Evolutionary conservation across 2,113 vertebrate species (phyloP).

Genomic region (Rhabdornis inornatus): DNA sequence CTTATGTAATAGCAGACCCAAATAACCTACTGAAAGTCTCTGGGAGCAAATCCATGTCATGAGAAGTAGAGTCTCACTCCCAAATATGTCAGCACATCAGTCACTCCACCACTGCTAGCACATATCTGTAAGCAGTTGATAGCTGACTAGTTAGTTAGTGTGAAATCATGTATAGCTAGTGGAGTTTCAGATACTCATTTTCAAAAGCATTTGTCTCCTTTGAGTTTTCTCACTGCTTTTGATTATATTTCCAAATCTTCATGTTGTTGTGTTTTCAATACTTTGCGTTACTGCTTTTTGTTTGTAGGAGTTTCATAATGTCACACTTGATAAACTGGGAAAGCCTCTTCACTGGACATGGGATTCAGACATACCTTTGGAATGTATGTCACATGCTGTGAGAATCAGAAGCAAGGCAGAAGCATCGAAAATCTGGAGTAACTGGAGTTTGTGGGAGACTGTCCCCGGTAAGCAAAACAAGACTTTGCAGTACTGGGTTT

Average conservation of each 20-base stretch:
- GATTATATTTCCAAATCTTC: background rate
- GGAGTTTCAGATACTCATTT: background rate
- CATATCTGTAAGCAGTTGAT: background rate
- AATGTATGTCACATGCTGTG: constrained; percentile 67
- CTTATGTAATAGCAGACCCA: background rate
- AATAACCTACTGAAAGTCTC: background rate
- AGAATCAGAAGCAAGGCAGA: constrained; percentile 59
- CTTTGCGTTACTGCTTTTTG: background rate
- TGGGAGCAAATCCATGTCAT: background rate
- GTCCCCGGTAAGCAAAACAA: constrained; percentile 52
- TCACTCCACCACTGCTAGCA: background rate
- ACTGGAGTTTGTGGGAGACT: constrained; percentile 64
- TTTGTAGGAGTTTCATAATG: constrained; percentile 63
- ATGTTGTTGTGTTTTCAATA: background rate
- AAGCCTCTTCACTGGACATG: constrained; percentile 62
- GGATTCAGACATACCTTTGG: constrained; percentile 70
- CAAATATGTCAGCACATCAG: background rate
- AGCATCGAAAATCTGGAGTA: constrained; percentile 44
- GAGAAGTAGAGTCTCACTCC: background rate
- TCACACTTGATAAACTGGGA: constrained; percentile 19
- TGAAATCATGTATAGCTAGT: background rate
- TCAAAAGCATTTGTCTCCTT: background rate
- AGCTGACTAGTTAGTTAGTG: background rate
- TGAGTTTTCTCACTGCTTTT: background rate
- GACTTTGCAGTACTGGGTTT: background rate